These are phyloP conservation scores for Lycaena phlaeas DNA, from an alignment of 2,888 invertebrate genomes.

Conservation along the genomic window DNA sequence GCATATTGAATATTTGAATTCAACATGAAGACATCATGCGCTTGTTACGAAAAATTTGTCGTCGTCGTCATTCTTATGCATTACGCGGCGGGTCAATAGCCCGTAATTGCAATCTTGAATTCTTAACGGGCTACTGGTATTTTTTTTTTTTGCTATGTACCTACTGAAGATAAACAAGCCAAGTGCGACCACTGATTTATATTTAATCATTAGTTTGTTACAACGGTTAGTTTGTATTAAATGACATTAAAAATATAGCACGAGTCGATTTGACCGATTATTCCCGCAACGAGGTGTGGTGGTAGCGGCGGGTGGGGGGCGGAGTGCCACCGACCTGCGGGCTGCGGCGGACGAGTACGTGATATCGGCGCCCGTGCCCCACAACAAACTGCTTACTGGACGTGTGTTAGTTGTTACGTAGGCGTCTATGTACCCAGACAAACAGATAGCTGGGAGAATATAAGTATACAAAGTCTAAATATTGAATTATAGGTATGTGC, in stretches of 20 bases:
- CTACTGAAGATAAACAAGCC: too few species aligned
- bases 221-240: too few species aligned
- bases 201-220: too few species aligned
- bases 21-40: slow-evolving; percentile 23
- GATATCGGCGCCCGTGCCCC: slow-evolving; percentile 68
- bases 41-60: slow-evolving; percentile 32
- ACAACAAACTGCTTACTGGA: slow-evolving; percentile 72
- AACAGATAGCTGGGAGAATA: slow-evolving; percentile 20
- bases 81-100: slow-evolving; percentile 56
- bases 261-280: slow-evolving; percentile 57
- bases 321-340: slow-evolving; percentile 46
- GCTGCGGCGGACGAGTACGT: slow-evolving; percentile 62
- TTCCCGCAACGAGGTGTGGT: slow-evolving; percentile 60
- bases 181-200: too few species aligned
- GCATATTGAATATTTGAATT: slow-evolving; percentile 16
- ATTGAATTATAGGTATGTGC: slow-evolving; percentile 13
- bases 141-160: neutral
- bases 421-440: slow-evolving; percentile 57
- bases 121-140: neutral
- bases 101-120: slow-evolving; percentile 49
- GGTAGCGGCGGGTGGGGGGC: slow-evolving; percentile 55
- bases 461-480: slow-evolving; percentile 17
- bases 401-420: slow-evolving; percentile 69
- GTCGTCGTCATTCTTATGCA: slow-evolving; percentile 35
- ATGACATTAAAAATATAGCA: neutral